Percentiles rank a stretch among this genome's conserved stretches.
Evolutionary conservation across 2,113 vertebrate species (phyloP).

Genomic region (Gulo gulo): DNA sequence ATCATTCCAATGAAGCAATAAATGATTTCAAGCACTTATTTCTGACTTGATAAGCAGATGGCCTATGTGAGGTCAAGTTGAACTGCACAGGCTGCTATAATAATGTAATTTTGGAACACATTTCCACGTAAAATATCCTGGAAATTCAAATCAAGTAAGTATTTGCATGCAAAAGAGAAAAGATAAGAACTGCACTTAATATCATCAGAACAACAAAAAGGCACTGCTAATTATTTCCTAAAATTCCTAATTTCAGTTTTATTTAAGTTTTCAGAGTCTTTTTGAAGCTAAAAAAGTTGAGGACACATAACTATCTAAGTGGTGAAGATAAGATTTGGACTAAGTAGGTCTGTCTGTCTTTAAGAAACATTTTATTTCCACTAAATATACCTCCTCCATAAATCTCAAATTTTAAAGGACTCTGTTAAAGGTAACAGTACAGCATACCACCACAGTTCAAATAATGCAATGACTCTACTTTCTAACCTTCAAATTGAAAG

Average conservation of each 20-base stretch:
- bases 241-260: constrained; percentile 30
- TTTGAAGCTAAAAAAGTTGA: constrained; percentile 1
- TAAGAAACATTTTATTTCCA: not conserved
- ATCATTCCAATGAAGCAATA: not conserved
- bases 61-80: not conserved
- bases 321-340: not conserved
- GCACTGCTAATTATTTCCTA: not conserved
- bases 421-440: not conserved
- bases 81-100: not conserved
- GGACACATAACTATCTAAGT: not conserved
- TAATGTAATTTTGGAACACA: not conserved
- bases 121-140: not conserved
- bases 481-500: not conserved
- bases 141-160: constrained; percentile 33
- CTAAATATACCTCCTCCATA: not conserved
- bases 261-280: not conserved
- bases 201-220: not conserved
- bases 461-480: not conserved
- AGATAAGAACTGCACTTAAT: not conserved
- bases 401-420: constrained; percentile 16
- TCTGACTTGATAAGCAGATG: not conserved
- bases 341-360: not conserved
- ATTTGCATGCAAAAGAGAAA: not conserved
- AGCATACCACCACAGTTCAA: not conserved
- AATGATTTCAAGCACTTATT: not conserved